A percentile compares a stretch with the other conserved stretches of the same genome.
These are phyloP conservation scores for Rhorus exstirpatorius DNA, from an alignment of 2,888 invertebrate species.

Conservation along the genomic window DNA sequence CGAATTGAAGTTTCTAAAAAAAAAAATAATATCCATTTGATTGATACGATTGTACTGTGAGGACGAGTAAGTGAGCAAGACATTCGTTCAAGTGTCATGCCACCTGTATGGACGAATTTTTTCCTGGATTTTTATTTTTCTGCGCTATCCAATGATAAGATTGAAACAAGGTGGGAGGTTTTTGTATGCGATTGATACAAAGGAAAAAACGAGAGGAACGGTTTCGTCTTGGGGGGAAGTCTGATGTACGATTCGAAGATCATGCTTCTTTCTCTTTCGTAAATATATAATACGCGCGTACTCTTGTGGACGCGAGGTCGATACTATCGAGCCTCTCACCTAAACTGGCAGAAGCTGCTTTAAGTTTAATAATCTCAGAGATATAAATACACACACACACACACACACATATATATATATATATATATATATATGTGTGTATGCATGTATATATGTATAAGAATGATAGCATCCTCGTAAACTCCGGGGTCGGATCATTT, in stretches of 20 bases:
- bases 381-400: not conserved
- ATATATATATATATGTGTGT: not conserved
- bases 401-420: too few species aligned
- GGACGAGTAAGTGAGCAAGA: too few species aligned
- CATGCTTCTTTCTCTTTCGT: conserved; percentile 14
- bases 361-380: conserved; percentile 8
- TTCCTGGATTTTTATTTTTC: too few species aligned
- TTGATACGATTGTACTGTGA: too few species aligned
- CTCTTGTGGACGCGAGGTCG: conserved; percentile 28
- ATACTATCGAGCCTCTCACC: conserved; percentile 51
- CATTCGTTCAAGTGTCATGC: not conserved
- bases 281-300: not conserved
- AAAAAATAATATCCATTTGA: too few species aligned
- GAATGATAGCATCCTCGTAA: conserved; percentile 64
- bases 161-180: too few species aligned
- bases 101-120: too few species aligned
- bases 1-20: too few species aligned
- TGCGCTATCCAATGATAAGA: not conserved
- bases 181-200: too few species aligned
- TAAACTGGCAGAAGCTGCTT: conserved; percentile 49
- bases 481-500: conserved; percentile 68
- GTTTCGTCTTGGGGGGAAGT: conserved; percentile 38
- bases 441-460: conserved; percentile 14
- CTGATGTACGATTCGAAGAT: conserved; percentile 39
- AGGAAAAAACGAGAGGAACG: conserved; percentile 37